Evolutionary conservation across 2,888 invertebrate species (phyloP).

Genomic region (Meiosimyza decipiens): DNA sequence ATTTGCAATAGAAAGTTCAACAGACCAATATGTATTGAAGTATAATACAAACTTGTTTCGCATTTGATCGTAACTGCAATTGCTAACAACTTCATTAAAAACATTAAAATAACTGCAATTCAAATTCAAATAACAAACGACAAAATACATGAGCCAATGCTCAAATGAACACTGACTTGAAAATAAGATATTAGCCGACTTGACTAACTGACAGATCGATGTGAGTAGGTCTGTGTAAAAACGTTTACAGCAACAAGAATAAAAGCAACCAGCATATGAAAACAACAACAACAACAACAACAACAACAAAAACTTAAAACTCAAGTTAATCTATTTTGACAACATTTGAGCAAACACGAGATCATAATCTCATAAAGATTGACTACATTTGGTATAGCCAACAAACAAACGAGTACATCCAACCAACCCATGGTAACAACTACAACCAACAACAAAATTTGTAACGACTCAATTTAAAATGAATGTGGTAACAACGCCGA

Average conservation of each 20-base stretch:
- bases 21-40: neutral
- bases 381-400: slow-evolving; percentile 21
- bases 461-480: slow-evolving; percentile 34
- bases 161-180: neutral
- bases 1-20: slow-evolving; percentile 31
- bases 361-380: slow-evolving; percentile 31
- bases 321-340: slow-evolving; percentile 34
- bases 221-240: neutral
- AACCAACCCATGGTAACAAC: slow-evolving; percentile 4
- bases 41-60: slow-evolving; percentile 15
- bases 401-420: slow-evolving; percentile 23
- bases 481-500: slow-evolving; percentile 15
- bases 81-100: slow-evolving; percentile 33
- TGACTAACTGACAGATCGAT: slow-evolving; percentile 1
- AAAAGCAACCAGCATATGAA: neutral
- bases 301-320: slow-evolving; percentile 2
- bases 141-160: slow-evolving; percentile 3
- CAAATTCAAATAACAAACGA: slow-evolving; percentile 9
- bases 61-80: neutral
- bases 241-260: neutral
- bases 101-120: neutral
- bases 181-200: slow-evolving; percentile 10
- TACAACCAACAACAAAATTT: slow-evolving; percentile 30
- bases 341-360: slow-evolving; percentile 34
- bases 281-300: neutral